Evolutionary conservation across 2,888 invertebrate genomes (phyloP).

Genomic region (Drosophila meridionalis): DNA sequence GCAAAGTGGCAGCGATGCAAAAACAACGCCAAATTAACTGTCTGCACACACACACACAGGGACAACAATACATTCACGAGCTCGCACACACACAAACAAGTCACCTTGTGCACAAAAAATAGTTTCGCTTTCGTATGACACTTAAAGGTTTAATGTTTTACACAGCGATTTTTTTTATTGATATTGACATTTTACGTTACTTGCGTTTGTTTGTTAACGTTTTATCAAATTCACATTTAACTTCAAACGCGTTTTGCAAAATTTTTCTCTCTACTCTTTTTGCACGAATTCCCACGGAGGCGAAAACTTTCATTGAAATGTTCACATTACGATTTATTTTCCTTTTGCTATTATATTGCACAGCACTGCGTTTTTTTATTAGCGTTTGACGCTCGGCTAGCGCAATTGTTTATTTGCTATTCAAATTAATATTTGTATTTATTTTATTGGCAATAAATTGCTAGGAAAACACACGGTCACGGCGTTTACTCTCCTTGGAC

Average conservation of each 20-base stretch:
- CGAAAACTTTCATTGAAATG: conserved; percentile 68
- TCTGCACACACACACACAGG: conserved; percentile 23
- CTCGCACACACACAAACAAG: conserved; percentile 44
- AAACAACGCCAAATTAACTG: conserved; percentile 39
- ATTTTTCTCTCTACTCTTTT: conserved; percentile 62
- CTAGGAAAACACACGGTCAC: conserved; percentile 71
- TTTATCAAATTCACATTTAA: conserved; percentile 64
- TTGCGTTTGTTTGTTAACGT: conserved; percentile 43
- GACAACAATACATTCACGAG: conserved; percentile 16
- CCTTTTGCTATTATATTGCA: conserved; percentile 25
- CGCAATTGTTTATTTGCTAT: conserved; percentile 62
- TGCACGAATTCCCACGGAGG: conserved; percentile 58
- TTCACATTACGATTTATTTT: conserved; percentile 39
- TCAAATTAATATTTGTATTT: conserved; percentile 58
- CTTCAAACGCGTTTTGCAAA: conserved; percentile 54
- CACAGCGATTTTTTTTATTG: conserved; percentile 24
- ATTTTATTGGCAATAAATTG: conserved; percentile 63
- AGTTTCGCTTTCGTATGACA: conserved; percentile 58
- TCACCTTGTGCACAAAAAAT: conserved; percentile 44
- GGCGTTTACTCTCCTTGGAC: conserved; percentile 79
- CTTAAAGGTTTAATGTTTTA: conserved; percentile 31
- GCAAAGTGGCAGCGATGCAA: conserved; percentile 25
- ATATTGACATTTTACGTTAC: conserved; percentile 37
- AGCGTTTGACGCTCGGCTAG: conserved; percentile 10
- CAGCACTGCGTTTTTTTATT: conserved; percentile 23